These are phyloP conservation scores for Labeo calbasu DNA, from an alignment of 2,797 vertebrate genomes.

Conservation along the genomic window DNA sequence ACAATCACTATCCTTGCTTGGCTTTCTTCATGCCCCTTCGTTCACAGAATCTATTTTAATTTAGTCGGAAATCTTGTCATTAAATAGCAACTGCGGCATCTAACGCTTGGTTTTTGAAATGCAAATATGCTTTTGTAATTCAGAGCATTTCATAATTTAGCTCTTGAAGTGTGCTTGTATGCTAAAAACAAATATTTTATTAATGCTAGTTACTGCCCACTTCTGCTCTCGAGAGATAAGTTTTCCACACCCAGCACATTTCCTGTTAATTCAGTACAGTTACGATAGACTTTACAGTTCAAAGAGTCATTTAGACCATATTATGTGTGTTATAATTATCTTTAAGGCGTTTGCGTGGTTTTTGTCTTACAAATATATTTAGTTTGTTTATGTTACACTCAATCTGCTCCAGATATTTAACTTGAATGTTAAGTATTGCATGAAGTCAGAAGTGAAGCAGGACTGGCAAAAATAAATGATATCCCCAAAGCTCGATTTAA, in stretches of 20 bases:
- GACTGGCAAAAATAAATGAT: background rate
- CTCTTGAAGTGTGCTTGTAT: background rate
- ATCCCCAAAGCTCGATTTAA: background rate
- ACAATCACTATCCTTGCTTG: background rate
- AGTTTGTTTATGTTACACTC: background rate
- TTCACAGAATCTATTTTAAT: background rate
- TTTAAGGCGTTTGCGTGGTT: background rate
- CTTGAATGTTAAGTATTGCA: background rate
- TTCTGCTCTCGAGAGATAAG: background rate
- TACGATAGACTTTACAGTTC: background rate
- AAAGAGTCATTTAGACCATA: background rate
- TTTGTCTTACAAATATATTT: background rate
- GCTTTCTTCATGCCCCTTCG: background rate
- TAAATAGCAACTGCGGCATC: background rate
- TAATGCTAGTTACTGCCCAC: background rate
- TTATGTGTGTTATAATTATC: background rate
- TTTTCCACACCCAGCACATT: background rate
- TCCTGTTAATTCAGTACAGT: background rate
- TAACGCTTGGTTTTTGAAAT: background rate
- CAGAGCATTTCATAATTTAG: background rate
- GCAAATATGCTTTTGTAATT: background rate
- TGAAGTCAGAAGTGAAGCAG: background rate
- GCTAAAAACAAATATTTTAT: background rate
- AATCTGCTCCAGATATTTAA: background rate
- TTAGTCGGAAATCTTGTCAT: background rate